Evolutionary conservation across 1,140 invertebrate genomes (phyloP).

Genomic region (Drosophila simulans): DNA sequence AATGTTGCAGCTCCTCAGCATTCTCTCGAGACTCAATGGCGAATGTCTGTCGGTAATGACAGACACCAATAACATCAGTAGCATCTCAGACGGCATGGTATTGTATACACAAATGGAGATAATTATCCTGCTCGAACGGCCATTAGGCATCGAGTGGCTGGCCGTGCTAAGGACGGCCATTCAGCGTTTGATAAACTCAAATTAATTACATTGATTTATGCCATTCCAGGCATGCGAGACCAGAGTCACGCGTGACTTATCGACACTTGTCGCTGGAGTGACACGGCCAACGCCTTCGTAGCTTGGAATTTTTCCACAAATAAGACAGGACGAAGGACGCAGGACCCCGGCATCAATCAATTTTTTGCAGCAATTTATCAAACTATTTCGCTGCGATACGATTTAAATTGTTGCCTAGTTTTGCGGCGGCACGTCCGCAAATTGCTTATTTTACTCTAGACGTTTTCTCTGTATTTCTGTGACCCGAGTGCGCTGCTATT

Average conservation of each 20-base stretch:
- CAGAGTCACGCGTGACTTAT: constrained; percentile 69
- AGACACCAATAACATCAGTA: constrained; percentile 36
- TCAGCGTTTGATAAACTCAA: constrained; percentile 69
- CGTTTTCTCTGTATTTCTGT: constrained; percentile 17
- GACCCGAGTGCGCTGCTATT: background rate
- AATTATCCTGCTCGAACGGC: constrained; percentile 71
- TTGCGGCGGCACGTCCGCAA: constrained; percentile 67
- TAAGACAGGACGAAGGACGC: background rate
- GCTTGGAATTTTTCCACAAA: constrained; percentile 10
- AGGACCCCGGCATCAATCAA: constrained; percentile 65
- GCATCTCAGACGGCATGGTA: constrained; percentile 11
- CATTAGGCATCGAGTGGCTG: constrained; percentile 50
- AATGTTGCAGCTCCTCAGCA: constrained; percentile 4
- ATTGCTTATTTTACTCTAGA: constrained; percentile 39
- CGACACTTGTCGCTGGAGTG: constrained; percentile 52
- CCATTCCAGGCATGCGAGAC: constrained; percentile 28
- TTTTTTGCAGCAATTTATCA: constrained; percentile 77
- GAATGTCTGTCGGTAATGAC: constrained; percentile 66
- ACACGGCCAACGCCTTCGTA: constrained; percentile 44
- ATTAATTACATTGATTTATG: constrained; percentile 83
- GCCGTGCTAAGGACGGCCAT: constrained; percentile 5
- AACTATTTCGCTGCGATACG: constrained; percentile 68
- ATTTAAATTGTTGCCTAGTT: constrained; percentile 77
- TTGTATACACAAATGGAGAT: constrained; percentile 60
- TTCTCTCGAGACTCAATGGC: constrained; percentile 17